These are phyloP conservation scores for Palythoa heliodiscus DNA, from an alignment of 92 coral and sea anemone species.

Conservation along the genomic window DNA sequence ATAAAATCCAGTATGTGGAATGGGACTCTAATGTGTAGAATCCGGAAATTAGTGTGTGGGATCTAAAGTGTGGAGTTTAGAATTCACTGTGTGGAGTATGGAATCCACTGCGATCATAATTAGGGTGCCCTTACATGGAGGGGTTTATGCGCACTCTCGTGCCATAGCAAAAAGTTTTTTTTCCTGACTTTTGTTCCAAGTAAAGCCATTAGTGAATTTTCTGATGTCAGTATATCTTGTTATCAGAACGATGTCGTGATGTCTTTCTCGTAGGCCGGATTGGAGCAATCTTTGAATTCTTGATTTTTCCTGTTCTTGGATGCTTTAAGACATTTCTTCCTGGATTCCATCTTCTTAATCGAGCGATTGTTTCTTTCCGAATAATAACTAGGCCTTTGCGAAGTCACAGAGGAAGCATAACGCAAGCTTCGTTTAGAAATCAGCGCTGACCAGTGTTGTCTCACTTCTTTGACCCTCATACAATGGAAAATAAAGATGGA, in stretches of 20 bases:
- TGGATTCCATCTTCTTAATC: neutral
- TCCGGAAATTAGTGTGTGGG: too few species aligned
- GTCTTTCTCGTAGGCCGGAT: neutral
- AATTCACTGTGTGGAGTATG: too few species aligned
- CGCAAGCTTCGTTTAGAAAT: slow-evolving; percentile 30
- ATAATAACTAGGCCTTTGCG: neutral
- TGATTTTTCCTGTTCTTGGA: neutral
- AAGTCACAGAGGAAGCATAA: neutral
- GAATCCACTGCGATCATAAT: too few species aligned
- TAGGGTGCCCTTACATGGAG: too few species aligned
- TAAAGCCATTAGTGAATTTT: neutral
- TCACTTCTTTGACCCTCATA: slow-evolving; percentile 44
- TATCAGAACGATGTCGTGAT: neutral
- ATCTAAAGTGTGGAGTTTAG: too few species aligned
- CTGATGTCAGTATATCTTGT: neutral
- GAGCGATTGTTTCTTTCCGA: neutral
- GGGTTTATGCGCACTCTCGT: too few species aligned
- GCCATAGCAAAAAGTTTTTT: too few species aligned
- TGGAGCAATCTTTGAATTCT: neutral
- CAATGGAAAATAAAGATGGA: slow-evolving; percentile 58
- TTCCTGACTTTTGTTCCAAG: neutral
- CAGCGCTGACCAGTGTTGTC: slow-evolving; percentile 46
- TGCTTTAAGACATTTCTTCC: neutral
- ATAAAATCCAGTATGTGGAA: too few species aligned
- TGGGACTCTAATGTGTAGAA: too few species aligned